Conservation (phyloP, 2,888 invertebrate species). For the Leptinotarsa tumamoca region DNA sequence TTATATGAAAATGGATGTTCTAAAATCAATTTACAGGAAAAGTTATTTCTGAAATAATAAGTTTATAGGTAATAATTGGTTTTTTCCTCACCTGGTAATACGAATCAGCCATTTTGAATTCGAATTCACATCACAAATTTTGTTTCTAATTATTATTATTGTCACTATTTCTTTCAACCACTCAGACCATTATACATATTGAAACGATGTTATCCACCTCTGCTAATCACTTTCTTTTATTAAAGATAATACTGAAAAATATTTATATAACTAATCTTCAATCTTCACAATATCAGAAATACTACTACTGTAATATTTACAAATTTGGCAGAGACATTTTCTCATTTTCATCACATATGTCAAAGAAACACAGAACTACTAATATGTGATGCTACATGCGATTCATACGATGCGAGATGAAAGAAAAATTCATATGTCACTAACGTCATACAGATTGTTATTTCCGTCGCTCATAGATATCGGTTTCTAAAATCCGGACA, state of each 20-base stretch:
- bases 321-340: constrained; percentile 44
- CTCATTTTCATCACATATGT: constrained; percentile 13
- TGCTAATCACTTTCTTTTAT: not conserved
- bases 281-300: constrained; percentile 25
- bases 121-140: constrained; percentile 45
- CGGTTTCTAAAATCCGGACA: no score
- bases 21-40: not conserved
- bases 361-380: constrained; percentile 12
- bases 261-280: constrained; percentile 25
- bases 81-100: constrained; percentile 73
- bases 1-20: not conserved
- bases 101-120: constrained; percentile 74
- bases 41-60: constrained; percentile 5
- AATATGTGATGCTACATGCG: no score
- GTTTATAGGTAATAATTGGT: constrained; percentile 1
- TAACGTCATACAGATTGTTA: no score
- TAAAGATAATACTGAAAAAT: not conserved
- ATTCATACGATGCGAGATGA: no score
- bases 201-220: not conserved
- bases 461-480: no score
- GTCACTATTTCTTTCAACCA: constrained; percentile 28
- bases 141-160: constrained; percentile 36
- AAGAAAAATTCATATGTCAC: no score
- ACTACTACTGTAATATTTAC: constrained; percentile 39
- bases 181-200: constrained; percentile 28